phyloP scores from a whole-genome alignment of 1,140 invertebrate genomes.

The Lordiphosa mommai region DNA sequence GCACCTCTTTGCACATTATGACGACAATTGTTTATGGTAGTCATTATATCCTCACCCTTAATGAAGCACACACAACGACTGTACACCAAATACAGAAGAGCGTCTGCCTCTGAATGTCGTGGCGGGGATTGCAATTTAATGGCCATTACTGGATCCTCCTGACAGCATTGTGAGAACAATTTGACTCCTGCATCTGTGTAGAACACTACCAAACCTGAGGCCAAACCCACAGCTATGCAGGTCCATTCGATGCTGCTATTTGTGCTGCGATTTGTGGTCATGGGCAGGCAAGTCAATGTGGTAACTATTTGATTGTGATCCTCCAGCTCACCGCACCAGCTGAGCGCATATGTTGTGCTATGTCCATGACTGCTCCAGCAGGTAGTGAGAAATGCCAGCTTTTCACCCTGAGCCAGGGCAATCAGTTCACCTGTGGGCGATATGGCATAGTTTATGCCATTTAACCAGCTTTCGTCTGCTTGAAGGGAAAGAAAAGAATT shows the following conservation, averaged over 20 bases:
- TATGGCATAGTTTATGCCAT: slow-evolving; percentile 85
- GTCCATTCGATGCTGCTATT: slow-evolving; percentile 90
- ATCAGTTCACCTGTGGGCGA: slow-evolving; percentile 87
- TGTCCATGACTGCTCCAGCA: slow-evolving; percentile 83
- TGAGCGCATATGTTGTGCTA: slow-evolving; percentile 81
- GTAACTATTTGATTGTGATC: slow-evolving; percentile 80
- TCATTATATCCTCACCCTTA: slow-evolving; percentile 91
- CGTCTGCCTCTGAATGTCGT: slow-evolving; percentile 86
- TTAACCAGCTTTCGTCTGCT: slow-evolving; percentile 86
- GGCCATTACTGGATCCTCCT: slow-evolving; percentile 88
- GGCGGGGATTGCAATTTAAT: slow-evolving; percentile 91
- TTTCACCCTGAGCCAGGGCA: slow-evolving; percentile 84
- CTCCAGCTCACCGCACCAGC: slow-evolving; percentile 81
- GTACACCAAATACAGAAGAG: slow-evolving; percentile 87
- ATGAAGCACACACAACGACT: slow-evolving; percentile 88
- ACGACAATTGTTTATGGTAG: slow-evolving; percentile 48
- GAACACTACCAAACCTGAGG: slow-evolving; percentile 91
- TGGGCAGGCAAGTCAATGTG: slow-evolving; percentile 81
- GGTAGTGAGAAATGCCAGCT: slow-evolving; percentile 84
- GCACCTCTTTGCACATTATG: slow-evolving; percentile 60
- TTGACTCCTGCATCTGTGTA: slow-evolving; percentile 93
- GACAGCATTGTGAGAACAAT: slow-evolving; percentile 91
- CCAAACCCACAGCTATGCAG: slow-evolving; percentile 92
- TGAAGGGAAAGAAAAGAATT: not conserved
- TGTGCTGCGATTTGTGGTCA: slow-evolving; percentile 67